These are phyloP conservation scores for Julus scanicus DNA, from an alignment of 2,888 invertebrate genomes.

Conservation along the genomic window DNA sequence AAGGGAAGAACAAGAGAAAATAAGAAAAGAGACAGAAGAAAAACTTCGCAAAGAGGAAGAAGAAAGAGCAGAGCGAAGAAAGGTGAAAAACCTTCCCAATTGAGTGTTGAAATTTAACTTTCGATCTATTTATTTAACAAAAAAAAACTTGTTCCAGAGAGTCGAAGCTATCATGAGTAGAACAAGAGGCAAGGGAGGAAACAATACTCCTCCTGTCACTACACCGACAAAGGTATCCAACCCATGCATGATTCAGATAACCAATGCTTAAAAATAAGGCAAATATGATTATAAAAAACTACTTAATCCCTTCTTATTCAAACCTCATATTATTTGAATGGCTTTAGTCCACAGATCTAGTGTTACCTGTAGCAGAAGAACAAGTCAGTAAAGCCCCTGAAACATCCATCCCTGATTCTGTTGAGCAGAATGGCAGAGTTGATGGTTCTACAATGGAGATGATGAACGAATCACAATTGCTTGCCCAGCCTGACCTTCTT, in stretches of 20 bases:
- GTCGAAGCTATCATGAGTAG: conserved; percentile 93
- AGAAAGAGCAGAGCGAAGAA: conserved; percentile 86
- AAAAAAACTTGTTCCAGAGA: conserved; percentile 67
- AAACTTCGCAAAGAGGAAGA: conserved; percentile 86
- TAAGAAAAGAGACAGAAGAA: conserved; percentile 85
- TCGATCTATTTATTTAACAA: background rate
- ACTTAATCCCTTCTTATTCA: no score
- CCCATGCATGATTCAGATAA: no score
- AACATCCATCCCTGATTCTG: conserved; percentile 36
- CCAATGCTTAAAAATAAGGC: no score
- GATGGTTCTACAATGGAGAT: conserved; percentile 29
- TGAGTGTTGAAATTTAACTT: background rate
- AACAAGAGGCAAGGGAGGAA: conserved; percentile 74
- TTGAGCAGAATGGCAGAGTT: conserved; percentile 44
- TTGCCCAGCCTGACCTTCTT: background rate
- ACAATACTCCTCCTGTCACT: conserved; percentile 65
- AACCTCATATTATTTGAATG: background rate
- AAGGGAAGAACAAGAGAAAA: conserved; percentile 65
- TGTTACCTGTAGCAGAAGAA: background rate
- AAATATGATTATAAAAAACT: no score
- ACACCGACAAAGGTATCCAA: conserved; percentile 68
- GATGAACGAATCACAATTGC: background rate
- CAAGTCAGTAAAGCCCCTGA: background rate
- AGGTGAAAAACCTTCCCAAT: conserved; percentile 65
- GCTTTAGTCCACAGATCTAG: conserved; percentile 21